Base-by-base conservation (phyloP, 2,888 invertebrate species). In the Parascotia fuliginaria region DNA sequence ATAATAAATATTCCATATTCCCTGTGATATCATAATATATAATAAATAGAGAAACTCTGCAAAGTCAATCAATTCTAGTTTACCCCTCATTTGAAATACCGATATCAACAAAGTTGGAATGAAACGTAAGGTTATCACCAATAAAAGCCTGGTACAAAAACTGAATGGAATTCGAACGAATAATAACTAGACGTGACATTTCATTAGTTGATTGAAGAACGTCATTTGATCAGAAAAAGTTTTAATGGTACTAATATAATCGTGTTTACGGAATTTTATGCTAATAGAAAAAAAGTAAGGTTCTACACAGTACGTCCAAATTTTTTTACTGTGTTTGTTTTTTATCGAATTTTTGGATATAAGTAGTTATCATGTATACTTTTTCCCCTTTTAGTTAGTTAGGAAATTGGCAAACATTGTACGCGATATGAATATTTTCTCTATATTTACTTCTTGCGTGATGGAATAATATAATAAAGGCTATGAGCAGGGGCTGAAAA, bases 61-160 rank as follows among this genome's bases (percentile, higher is more conserved):
- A 31, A 29, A 31, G 11, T 32, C 11, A 29, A 14, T 12, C 11
- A 16, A 22, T 39, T 27, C 11, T 27, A 44, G 45, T 42, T 33
- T 36, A 16, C 12, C 19, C 33, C 29, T 38, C 9, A 29, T 56
- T 36, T n/a, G 6, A 24, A 42, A 32, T 42, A 31, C 38, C 39
- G 19, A 36, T 9, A 24, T 36, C 38, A 41, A 41, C 36, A 36
- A 34, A 7, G 5, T 27, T 40, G 13, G 19, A 46, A 40, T 6
- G 7, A 31, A 16, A 4, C 16, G 16, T 24, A 19, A 22, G 22
- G 22, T n/a, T 32, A 13, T 34, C 29, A 16, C 28, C 22, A 38
- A 37, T 37, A 42, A 28, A 39, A 12, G 12, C 37, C 15, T n/a
- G 9, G 24, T 37, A 4, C 19, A 44, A 44, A 43, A 37, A 12